Percentiles rank a stretch among this genome's conserved stretches.
These are phyloP conservation scores for Nymphalis io DNA, from an alignment of 1,140 invertebrate genomes.

Conservation along the genomic window DNA sequence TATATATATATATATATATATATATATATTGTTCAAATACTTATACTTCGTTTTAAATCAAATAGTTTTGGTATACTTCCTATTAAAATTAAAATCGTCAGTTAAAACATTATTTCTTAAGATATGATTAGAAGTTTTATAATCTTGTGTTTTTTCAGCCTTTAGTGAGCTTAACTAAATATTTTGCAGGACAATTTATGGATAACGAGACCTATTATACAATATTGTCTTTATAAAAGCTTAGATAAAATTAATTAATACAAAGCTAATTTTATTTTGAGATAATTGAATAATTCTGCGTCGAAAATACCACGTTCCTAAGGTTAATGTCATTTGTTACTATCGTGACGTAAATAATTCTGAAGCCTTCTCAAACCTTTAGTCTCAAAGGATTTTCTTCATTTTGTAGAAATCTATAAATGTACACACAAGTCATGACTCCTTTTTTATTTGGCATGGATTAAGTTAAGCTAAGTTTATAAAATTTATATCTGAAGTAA, in stretches of 20 bases:
- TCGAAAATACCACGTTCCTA: not conserved
- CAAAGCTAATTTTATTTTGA: not conserved
- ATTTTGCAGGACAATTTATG: no score
- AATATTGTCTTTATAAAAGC: no score
- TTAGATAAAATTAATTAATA: not conserved
- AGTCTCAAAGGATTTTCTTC: slow-evolving; percentile 29
- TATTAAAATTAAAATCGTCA: no score
- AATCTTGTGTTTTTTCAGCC: no score
- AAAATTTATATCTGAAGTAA: not conserved
- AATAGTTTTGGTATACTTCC: not conserved
- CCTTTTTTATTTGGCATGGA: slow-evolving; percentile 5
- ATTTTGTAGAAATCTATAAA: slow-evolving; percentile 33
- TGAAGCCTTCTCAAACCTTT: not conserved
- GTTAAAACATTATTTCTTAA: no score
- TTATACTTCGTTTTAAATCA: not conserved
- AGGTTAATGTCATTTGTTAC: slow-evolving; percentile 14
- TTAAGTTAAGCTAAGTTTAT: not conserved
- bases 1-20: no score
- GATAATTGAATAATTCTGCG: not conserved
- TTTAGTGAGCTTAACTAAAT: no score
- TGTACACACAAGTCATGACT: slow-evolving; percentile 20
- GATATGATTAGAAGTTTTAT: no score
- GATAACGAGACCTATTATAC: no score
- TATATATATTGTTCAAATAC: not conserved
- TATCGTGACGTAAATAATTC: slow-evolving; percentile 26